These are phyloP conservation scores for Pyrgilauda ruficollis DNA, from an alignment of 2,113 vertebrate species.

Conservation along the genomic window DNA sequence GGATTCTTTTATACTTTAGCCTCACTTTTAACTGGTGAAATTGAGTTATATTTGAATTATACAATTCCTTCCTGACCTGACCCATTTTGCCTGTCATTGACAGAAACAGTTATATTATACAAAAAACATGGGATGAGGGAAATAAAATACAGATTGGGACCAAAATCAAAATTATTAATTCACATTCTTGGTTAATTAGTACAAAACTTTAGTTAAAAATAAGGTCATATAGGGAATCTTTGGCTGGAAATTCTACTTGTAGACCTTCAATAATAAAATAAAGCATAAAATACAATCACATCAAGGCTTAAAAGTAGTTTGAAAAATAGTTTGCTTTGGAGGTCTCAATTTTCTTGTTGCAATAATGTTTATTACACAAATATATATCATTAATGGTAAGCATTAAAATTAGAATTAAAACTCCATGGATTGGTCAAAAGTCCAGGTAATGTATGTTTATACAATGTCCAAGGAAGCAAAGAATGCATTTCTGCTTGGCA, in stretches of 20 bases:
- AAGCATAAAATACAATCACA: neutral
- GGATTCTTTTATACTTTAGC: neutral
- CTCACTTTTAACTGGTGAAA: neutral
- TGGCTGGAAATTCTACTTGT: neutral
- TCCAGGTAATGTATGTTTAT: neutral
- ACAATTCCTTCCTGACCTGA: neutral
- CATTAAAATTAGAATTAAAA: neutral
- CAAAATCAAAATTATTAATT: neutral
- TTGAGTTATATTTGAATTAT: neutral
- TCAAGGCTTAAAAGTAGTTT: neutral
- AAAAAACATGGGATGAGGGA: rapidly evolving
- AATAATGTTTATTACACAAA: neutral
- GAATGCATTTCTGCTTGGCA: neutral
- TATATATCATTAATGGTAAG: neutral
- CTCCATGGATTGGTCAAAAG: neutral
- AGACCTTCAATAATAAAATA: neutral
- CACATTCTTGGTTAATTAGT: neutral
- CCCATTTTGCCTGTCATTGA: neutral
- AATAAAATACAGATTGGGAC: neutral
- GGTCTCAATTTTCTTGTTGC: neutral
- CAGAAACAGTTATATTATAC: neutral
- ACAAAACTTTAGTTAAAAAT: neutral
- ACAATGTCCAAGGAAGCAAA: neutral
- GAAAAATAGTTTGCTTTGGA: neutral
- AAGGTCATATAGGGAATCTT: neutral